A percentile compares a stretch with the other conserved stretches of the same genome.
These are phyloP conservation scores for Menidia menidia DNA, from an alignment of 2,797 vertebrate species.

Conservation along the genomic window DNA sequence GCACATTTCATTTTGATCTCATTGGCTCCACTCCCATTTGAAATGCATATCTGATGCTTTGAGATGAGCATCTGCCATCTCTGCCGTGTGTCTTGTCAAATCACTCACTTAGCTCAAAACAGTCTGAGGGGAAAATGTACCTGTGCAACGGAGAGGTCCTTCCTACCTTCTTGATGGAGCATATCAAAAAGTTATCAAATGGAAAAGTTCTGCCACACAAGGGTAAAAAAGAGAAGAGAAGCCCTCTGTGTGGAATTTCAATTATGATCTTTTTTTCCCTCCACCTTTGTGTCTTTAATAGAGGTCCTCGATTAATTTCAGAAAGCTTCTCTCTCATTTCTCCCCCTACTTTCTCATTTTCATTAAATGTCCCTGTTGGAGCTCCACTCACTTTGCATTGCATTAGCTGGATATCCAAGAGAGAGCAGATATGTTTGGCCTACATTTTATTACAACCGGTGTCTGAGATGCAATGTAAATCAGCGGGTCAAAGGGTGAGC, in stretches of 20 bases:
- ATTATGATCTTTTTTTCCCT: slow-evolving; percentile 63
- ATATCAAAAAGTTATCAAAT: slow-evolving; percentile 56
- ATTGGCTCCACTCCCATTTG: slow-evolving; percentile 45
- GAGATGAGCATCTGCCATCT: slow-evolving; percentile 58
- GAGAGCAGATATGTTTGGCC: slow-evolving; percentile 47
- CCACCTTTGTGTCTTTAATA: slow-evolving; percentile 76
- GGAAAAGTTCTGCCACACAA: slow-evolving; percentile 56
- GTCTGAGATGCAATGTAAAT: slow-evolving; percentile 77
- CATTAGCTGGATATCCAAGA: slow-evolving; percentile 63
- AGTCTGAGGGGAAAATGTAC: slow-evolving; percentile 31
- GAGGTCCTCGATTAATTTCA: slow-evolving; percentile 75
- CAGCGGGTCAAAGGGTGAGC: slow-evolving; percentile 73
- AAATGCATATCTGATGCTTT: slow-evolving; percentile 51
- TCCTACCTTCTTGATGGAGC: slow-evolving; percentile 28
- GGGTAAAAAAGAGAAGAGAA: slow-evolving; percentile 49
- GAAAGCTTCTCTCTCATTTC: slow-evolving; percentile 69
- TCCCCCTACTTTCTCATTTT: slow-evolving; percentile 68
- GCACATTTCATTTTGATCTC: slow-evolving; percentile 37
- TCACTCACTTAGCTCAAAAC: slow-evolving; percentile 44
- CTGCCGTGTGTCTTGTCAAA: slow-evolving; percentile 52
- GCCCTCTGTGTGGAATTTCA: slow-evolving; percentile 69
- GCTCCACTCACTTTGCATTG: slow-evolving; percentile 55
- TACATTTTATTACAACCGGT: slow-evolving; percentile 71
- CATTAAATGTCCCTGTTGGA: slow-evolving; percentile 77
- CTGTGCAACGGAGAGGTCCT: slow-evolving; percentile 33